Evolutionary conservation across 1,140 invertebrate species (phyloP).

Genomic region (Drosophila burlai): DNA sequence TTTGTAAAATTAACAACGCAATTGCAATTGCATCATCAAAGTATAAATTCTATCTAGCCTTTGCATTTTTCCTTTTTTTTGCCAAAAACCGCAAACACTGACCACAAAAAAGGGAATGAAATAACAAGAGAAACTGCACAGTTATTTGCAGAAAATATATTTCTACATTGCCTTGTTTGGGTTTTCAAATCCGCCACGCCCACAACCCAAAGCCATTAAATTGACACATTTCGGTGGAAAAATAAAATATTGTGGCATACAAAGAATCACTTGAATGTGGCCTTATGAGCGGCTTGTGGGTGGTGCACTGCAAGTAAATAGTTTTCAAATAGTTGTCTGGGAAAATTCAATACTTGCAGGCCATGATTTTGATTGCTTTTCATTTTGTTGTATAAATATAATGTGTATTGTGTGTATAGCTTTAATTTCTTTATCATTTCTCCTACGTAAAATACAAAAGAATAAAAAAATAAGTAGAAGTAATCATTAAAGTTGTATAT

Average conservation of each 20-base stretch:
- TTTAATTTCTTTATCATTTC: neutral
- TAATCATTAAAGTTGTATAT: neutral
- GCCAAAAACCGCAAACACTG: constrained; percentile 28
- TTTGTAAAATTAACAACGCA: constrained; percentile 47
- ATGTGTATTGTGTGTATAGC: neutral
- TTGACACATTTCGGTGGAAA: constrained; percentile 52
- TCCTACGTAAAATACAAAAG: neutral
- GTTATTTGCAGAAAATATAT: constrained; percentile 22
- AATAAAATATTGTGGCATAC: constrained; percentile 39
- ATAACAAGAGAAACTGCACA: constrained; percentile 22
- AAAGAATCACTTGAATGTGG: constrained; percentile 24
- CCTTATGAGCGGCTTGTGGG: constrained; percentile 5
- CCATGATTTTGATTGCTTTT: neutral
- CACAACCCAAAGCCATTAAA: constrained; percentile 41
- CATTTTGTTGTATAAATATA: neutral
- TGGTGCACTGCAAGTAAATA: constrained; percentile 5
- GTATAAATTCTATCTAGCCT: constrained; percentile 25
- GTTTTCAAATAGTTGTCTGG: neutral
- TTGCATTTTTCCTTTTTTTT: neutral
- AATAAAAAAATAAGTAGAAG: neutral
- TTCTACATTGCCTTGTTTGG: constrained; percentile 5
- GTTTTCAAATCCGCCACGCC: constrained; percentile 22
- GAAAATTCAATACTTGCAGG: neutral
- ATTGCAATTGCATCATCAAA: constrained; percentile 49
- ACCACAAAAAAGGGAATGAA: constrained; percentile 55